phyloP scores from a whole-genome alignment of 2,797 vertebrate species.

The Emydoidea blandingii region DNA sequence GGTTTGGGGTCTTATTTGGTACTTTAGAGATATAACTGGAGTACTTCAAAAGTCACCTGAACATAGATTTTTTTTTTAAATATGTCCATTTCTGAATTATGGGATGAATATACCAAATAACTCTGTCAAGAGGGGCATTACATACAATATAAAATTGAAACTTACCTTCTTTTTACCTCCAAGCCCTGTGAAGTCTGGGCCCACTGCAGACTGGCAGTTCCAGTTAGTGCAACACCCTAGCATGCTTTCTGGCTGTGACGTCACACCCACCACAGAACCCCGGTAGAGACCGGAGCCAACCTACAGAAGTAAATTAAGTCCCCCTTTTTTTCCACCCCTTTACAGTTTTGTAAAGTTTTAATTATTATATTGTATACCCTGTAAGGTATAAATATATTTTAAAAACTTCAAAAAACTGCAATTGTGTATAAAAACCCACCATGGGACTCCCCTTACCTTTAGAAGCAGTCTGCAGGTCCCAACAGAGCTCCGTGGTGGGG shows the following conservation, averaged over 20 bases:
- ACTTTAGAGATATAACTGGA: slow-evolving; percentile 2
- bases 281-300: not conserved
- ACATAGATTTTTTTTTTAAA: not conserved
- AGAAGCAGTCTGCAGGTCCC: not conserved
- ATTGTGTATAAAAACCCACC: not conserved
- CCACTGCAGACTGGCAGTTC: not conserved
- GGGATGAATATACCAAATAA: not conserved
- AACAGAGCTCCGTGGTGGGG: accelerated
- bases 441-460: not conserved
- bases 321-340: not conserved
- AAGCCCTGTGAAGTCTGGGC: not conserved
- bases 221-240: not conserved
- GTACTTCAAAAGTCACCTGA: slow-evolving; percentile 15
- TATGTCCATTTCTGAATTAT: not conserved
- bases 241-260: not conserved
- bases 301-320: not conserved
- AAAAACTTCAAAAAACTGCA: not conserved
- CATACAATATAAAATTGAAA: accelerated
- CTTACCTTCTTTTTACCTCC: not conserved
- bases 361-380: not conserved
- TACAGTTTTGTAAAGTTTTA: not conserved
- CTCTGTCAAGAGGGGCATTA: not conserved
- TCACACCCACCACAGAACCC: not conserved
- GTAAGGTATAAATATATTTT: not conserved
- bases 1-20: not conserved